Evolutionary conservation across 2,888 invertebrate genomes (phyloP), one percentile per base, ranked within the genome.

Genomic region (Elegia similella): DNA sequence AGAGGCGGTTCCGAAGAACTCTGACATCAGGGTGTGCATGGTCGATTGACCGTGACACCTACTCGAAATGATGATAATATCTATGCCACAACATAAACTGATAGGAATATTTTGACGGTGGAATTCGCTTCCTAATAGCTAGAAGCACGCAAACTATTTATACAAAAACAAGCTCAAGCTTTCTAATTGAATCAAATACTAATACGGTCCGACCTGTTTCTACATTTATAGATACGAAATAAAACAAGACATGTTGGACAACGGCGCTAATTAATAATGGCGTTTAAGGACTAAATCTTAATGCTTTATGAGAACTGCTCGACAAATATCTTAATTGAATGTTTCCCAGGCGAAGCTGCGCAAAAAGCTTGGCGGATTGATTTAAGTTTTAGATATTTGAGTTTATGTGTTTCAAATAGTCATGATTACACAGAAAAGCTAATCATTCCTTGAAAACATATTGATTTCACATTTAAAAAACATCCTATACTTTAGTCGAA

Each of bases 101-200:
- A 23, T 23, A 23, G 8, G 32, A 50, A 34, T 52, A 55, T 52
- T 52, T 52, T 55, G 55, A 57, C 52, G 52, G 56, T 55, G 57
- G 56, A 55, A 61, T 62, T 59, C 59, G 44, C 55, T 57, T 62
- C 62, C 65, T 71, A 73, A 70, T 70, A 67, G 68, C 65, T 59
- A 62, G 44, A 60, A 62, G 58, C 50, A 57, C 55, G 59, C 61
- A 60, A 68, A 70, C 63, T 65, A 67, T 71, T 62, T 62, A 68
- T 69, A 59, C 61, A 67, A 67, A 73, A 72, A 72, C 72, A 64
- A 63, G 70, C 60, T 58, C 60, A 61, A 64, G 73, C 75, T 79
- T 80, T 83, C 76, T 79, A 80, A 79, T 78, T 78, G 70, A 75
- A 71, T 68, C 78, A 67, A 64, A 70, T 61, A 67, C 80, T 62